Evolutionary conservation across 1,140 invertebrate species (phyloP), one percentile per base, ranked within the genome.

Genomic region (Antheraea mylitta): DNA sequence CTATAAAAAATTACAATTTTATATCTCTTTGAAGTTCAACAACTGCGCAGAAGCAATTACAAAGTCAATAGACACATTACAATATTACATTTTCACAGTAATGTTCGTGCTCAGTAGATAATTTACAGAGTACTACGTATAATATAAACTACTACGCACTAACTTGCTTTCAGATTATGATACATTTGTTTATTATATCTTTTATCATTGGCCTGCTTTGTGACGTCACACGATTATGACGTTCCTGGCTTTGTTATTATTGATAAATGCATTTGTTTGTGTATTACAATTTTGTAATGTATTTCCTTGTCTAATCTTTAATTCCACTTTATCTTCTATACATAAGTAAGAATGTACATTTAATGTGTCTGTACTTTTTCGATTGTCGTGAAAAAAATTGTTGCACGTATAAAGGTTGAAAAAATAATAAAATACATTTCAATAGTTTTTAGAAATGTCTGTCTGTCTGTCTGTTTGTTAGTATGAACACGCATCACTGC

Each of bases 141-240:
- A 53, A 53, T n/a, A 16, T 16, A 6, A 53, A 53, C 38, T 42
- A 53, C 45, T 42, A 42, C 38, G 45, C 45, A 53, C 16, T n/a
- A 53, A 42, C 38, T 53, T 0, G 45, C 16, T 53, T 53, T 53
- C 45, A 53, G 45, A 53, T 53, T 30, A 30, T 4, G 13, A 13
- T 53, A 53, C 16, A 2, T 53, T 16, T 53, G 5, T 13, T 53
- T 53, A 53, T 53, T 16, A 53, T 53, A 9, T 53, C 45, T 53
- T 53, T 53, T 53, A 53, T 53, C 45, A 13, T 53, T 53, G 0
- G 11, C 45, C 13, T 16, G 45, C 45, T 53, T 53, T 53, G 45
- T 53, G 45, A 53, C 45, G 45, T 53, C 45, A 53, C 45, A 53
- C 45, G 45, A 53, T 53, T 53, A 13, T 53, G 45, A 53, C 45